Percentiles rank a stretch among this genome's conserved stretches.
Conservation (phyloP, 2,888 invertebrate genomes). For the Latrodectus hesperus region DNA sequence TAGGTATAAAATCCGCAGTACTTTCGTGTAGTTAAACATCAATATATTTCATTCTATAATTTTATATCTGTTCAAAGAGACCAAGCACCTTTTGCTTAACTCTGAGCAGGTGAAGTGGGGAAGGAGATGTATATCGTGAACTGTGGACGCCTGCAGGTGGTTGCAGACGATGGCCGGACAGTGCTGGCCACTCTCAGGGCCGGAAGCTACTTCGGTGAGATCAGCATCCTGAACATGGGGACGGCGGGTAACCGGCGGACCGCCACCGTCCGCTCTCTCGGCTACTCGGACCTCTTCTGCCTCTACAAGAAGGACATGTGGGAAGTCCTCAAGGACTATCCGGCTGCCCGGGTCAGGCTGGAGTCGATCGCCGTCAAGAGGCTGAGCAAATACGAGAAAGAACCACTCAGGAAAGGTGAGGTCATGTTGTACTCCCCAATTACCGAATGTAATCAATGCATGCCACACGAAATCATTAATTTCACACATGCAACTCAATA, state of each 20-base stretch:
- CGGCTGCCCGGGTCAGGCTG: slow-evolving; percentile 81
- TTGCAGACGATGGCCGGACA: slow-evolving; percentile 94
- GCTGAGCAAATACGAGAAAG: slow-evolving; percentile 97
- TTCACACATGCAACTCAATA: no score
- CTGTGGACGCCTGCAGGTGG: slow-evolving; percentile 94
- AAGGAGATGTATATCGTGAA: slow-evolving; percentile 99
- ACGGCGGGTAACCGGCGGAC: slow-evolving; percentile 99
- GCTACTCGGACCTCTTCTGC: slow-evolving; percentile 98
- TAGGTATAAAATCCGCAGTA: no score
- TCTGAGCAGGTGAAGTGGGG: slow-evolving; percentile 90
- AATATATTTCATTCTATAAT: no score
- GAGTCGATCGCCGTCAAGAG: slow-evolving; percentile 98
- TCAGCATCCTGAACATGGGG: slow-evolving; percentile 99
- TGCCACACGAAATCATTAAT: no score
- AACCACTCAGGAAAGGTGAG: slow-evolving; percentile 76
- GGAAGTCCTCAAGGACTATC: slow-evolving; percentile 95
- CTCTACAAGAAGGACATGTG: slow-evolving; percentile 98
- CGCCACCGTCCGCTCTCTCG: slow-evolving; percentile 97
- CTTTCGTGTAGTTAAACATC: no score
- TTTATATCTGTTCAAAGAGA: no score
- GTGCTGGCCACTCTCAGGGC: slow-evolving; percentile 98
- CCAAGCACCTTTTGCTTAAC: background rate
- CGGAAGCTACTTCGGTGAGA: slow-evolving; percentile 99
- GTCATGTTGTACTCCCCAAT: no score
- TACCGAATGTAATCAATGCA: no score